Conservation (phyloP, 1,140 invertebrate species). For the Solenopsis fugax region DNA sequence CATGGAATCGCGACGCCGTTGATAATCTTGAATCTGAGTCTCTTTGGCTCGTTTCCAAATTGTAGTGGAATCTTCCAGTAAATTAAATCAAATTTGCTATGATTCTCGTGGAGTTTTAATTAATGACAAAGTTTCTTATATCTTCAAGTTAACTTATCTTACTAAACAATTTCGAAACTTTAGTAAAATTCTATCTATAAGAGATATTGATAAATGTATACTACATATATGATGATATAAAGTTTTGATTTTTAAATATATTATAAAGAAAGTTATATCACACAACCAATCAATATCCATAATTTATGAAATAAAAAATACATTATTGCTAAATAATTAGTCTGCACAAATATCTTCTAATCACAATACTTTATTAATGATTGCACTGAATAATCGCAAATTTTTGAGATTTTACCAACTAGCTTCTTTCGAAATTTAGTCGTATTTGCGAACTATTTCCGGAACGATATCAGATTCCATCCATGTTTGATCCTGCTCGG, state of each 20-base stretch:
- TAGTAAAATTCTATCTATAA: not conserved
- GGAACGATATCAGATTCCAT: slow-evolving; percentile 69
- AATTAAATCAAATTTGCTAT: slow-evolving; percentile 14
- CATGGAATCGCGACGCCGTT: not conserved
- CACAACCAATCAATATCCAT: not conserved
- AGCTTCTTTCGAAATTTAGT: slow-evolving; percentile 2
- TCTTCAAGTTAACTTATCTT: not conserved
- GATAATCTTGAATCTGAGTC: slow-evolving; percentile 13
- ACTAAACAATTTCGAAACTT: slow-evolving; percentile 8
- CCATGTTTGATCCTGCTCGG: slow-evolving; percentile 66
- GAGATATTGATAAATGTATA: not conserved
- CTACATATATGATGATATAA: not conserved
- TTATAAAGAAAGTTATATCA: not conserved
- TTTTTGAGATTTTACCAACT: slow-evolving; percentile 16
- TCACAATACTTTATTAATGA: not conserved
- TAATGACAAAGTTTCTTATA: slow-evolving; percentile 29
- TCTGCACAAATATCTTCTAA: not conserved
- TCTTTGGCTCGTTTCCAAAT: slow-evolving; percentile 20
- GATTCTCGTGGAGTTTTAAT: slow-evolving; percentile 15
- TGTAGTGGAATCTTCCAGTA: slow-evolving; percentile 6
- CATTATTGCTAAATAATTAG: not conserved
- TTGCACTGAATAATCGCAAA: not conserved
- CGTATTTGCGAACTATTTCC: slow-evolving; percentile 48
- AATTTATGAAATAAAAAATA: not conserved
- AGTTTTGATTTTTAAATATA: not conserved